Evolutionary conservation across 2,888 invertebrate species (phyloP), one percentile per base, ranked within the genome.

Genomic region (Vanessa cardui): DNA sequence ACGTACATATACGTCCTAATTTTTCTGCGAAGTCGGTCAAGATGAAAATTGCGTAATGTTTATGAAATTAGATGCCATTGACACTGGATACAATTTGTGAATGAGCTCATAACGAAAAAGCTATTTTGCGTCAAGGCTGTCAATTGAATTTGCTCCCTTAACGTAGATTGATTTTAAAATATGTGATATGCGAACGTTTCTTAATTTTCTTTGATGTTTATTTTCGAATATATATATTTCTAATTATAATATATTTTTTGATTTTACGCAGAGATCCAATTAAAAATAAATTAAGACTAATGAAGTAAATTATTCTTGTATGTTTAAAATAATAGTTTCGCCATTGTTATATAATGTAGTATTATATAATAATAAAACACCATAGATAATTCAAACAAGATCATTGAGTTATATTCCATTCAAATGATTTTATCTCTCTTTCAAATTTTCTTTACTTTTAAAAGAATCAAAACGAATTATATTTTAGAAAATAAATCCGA

Each of bases 21-120:
- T 85, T 83, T 79, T 83, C 74, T 67, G 75, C 78, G 78, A 82
- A 80, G 78, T 85, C 83, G 86, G 85, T 86, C 86, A 86, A 83
- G 83, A 82, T 77, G 74, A 78, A 78, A 76, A 78, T 86, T 86
- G 79, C 81, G 82, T 77, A 86, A 87, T 76, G 66, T 67, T 73
- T 64, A 26, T 26, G 75, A 72, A 79, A 78, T 81, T 79, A 74
- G 74, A 77, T 77, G 72, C 77, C 77, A 82, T 83, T 84, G 83
- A 77, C 77, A 79, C 73, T 77, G 59, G 58, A 33, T 60, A 59
- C 60, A 56, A 62, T 68, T 68, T 65, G 72, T 73, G 75, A 78
- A 76, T 77, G 73, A 74, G 74, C 62, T 59, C 65, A 68, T 71
- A 73, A 72, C 73, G 68, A 77, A 79, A 78, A 77, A 73, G 73